phyloP scores from a whole-genome alignment of 2,888 invertebrate genomes.

The Cryptosula pallasiana region DNA sequence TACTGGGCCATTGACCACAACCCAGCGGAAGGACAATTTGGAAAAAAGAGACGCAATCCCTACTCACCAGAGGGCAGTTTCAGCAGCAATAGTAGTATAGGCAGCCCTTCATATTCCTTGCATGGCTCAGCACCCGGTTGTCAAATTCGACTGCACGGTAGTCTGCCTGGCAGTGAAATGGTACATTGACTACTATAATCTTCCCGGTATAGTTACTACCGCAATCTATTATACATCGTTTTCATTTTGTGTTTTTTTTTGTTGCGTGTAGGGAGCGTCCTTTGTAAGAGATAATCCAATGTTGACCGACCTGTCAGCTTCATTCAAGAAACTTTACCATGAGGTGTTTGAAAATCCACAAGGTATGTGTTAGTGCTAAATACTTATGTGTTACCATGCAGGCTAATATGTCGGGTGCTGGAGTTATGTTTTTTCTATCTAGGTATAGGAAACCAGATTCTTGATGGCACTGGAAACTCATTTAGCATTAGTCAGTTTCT shows the following conservation, averaged over 20 bases:
- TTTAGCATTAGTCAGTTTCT: slow-evolving; percentile 22
- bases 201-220: neutral
- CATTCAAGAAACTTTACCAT: slow-evolving; percentile 50
- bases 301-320: slow-evolving; percentile 48
- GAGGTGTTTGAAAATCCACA: slow-evolving; percentile 47
- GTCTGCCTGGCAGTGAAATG: slow-evolving; percentile 18
- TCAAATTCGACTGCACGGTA: neutral
- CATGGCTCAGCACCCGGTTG: slow-evolving; percentile 1
- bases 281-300: slow-evolving; percentile 39
- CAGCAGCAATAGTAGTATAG: slow-evolving; percentile 25
- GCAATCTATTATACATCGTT: neutral
- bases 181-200: neutral
- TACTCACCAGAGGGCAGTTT: slow-evolving; percentile 40
- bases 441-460: slow-evolving; percentile 12
- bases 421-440: too few species aligned
- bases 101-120: slow-evolving; percentile 13
- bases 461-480: slow-evolving; percentile 20
- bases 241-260: neutral
- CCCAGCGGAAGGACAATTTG: slow-evolving; percentile 43
- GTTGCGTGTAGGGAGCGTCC: slow-evolving; percentile 27
- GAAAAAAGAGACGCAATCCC: slow-evolving; percentile 29
- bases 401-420: too few species aligned
- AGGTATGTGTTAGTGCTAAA: slow-evolving; percentile 33
- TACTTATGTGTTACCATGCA: too few species aligned
- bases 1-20: slow-evolving; percentile 56